Evolutionary conservation across 2,797 vertebrate genomes (phyloP).

Genomic region (Triplophysa yarkandensis): DNA sequence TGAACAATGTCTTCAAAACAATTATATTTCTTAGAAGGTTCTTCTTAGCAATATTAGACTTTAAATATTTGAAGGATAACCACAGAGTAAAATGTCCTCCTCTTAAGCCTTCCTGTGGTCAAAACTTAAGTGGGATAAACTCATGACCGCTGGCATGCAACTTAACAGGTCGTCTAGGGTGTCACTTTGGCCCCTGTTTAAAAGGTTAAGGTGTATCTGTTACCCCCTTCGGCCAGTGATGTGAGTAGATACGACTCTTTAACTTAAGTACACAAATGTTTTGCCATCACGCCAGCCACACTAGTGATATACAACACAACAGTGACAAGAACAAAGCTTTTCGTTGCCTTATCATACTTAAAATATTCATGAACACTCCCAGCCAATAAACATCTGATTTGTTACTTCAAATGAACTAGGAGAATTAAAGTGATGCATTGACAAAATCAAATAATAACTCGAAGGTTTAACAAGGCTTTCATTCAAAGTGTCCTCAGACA

Average conservation of each 20-base stretch:
- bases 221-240: not conserved
- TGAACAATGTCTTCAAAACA: no score
- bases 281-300: not conserved
- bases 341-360: not conserved
- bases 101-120: slow-evolving; percentile 2
- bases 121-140: slow-evolving; percentile 49
- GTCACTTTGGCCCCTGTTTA: not conserved
- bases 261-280: not conserved
- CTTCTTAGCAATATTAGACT: no score
- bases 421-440: not conserved
- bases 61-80: no score
- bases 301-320: not conserved
- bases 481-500: slow-evolving; percentile 13
- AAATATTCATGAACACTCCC: not conserved
- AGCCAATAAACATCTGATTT: not conserved
- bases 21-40: no score
- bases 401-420: not conserved
- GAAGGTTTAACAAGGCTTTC: not conserved
- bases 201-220: not conserved
- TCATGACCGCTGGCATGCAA: not conserved
- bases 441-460: not conserved
- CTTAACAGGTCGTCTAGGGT: not conserved
- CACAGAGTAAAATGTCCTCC: no score
- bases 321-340: not conserved
- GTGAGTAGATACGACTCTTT: not conserved